Evolutionary conservation across 2,113 vertebrate species (phyloP).

Genomic region (Mastomys coucha): DNA sequence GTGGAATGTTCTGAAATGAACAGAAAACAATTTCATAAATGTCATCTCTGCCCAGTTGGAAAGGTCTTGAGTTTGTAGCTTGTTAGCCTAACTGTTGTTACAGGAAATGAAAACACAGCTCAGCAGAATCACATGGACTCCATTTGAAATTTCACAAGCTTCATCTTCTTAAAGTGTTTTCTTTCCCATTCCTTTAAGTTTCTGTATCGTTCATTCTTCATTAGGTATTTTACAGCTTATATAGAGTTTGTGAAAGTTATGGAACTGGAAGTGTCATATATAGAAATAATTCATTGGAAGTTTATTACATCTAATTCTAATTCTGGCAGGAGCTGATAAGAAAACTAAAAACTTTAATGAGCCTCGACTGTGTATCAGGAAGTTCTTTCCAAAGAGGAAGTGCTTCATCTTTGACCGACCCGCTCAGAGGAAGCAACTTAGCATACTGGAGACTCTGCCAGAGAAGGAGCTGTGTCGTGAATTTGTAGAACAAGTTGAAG

Average conservation of each 20-base stretch:
- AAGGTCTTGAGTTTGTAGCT: background rate
- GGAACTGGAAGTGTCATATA: background rate
- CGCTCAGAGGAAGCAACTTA: background rate
- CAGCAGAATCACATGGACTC: background rate
- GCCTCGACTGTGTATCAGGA: constrained; percentile 73
- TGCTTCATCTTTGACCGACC: constrained; percentile 81
- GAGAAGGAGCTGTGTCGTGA: constrained; percentile 56
- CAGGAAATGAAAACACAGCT: background rate
- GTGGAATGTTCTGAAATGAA: background rate
- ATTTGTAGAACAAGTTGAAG: constrained; percentile 63
- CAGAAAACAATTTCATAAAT: background rate
- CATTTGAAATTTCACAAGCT: background rate
- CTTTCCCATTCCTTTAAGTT: background rate
- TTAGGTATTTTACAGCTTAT: background rate
- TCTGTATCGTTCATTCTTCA: background rate
- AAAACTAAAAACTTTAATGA: constrained; percentile 64
- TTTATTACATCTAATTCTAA: background rate
- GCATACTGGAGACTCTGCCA: constrained; percentile 61
- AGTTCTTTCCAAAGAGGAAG: constrained; percentile 80
- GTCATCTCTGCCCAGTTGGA: background rate
- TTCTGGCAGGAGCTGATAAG: constrained; percentile 31
- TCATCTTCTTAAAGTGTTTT: background rate
- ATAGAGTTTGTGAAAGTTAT: background rate
- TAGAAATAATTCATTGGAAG: background rate
- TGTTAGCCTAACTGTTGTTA: background rate